Evolutionary conservation across 2,113 vertebrate genomes (phyloP), one percentile per base, ranked within the genome.

Genomic region (Clupea harengus): DNA sequence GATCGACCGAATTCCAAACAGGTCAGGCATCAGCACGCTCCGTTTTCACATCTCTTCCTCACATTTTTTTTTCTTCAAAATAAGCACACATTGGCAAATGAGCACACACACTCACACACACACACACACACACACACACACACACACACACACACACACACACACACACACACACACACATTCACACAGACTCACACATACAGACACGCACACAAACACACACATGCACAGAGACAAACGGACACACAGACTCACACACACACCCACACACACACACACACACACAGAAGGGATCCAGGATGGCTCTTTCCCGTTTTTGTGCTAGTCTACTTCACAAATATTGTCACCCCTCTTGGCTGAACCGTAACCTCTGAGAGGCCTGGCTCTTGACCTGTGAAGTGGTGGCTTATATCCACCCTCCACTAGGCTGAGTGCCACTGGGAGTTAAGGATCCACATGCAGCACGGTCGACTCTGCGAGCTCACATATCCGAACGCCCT

Each of bases 381-480:
- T 92, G 90, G 95, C 90, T 95, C 94, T 95, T 96, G 95, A 96
- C 95, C 95, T 95, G 95, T 95, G 94, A 96, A 96, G 94, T 95
- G 94, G 92, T 95, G 92, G 92, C 92, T 95, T 93, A 94, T 93
- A 94, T 96, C 94, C 94, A 91, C 94, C 91, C 93, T 93, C 94
- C 92, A 91, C 92, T 95, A 96, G 96, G 96, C 95, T 95, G 95
- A 94, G 93, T 95, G 93, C 94, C 92, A 93, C 95, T 92, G 94
- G 92, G 88, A 93, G 95, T 95, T 92, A 78, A 52, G 81, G 81
- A 89, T 78, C 72, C 32, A 15, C 72, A 39, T 2, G 93, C 82
- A 94, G 93, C 94, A 95, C 93, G 93, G 95, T 95, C 95, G 95
- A 96, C 96, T 96, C 95, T 96, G 97, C 96, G 95, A 95, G 95